Conservation (phyloP, 1,140 invertebrate species). For the Drosophila willistoni region DNA sequence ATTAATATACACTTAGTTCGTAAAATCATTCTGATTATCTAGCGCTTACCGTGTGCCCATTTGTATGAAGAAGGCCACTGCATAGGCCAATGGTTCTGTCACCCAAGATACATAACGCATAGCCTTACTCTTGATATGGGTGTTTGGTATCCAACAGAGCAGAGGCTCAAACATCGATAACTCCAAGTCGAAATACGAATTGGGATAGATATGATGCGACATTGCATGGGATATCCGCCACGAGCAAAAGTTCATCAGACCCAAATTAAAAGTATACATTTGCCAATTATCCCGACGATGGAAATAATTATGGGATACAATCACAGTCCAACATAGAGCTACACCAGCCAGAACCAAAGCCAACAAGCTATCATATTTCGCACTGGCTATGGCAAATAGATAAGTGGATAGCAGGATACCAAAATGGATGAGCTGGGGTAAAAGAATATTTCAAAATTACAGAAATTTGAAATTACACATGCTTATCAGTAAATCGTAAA, state of each 20-base stretch:
- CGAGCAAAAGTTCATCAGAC: slow-evolving; percentile 86
- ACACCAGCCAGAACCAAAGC: slow-evolving; percentile 84
- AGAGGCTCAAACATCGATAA: slow-evolving; percentile 88
- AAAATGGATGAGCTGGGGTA: slow-evolving; percentile 62
- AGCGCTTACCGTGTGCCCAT: slow-evolving; percentile 66
- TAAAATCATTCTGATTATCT: neutral
- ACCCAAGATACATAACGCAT: slow-evolving; percentile 83
- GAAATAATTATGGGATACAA: slow-evolving; percentile 91
- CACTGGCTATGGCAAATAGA: slow-evolving; percentile 84
- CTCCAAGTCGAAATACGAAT: slow-evolving; percentile 91
- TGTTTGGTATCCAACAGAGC: slow-evolving; percentile 87
- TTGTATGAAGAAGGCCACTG: slow-evolving; percentile 81
- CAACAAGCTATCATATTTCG: slow-evolving; percentile 82
- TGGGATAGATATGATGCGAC: slow-evolving; percentile 92
- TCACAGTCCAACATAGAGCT: slow-evolving; percentile 85
- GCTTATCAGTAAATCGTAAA: too few relatives aligned
- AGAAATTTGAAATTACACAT: too few relatives aligned
- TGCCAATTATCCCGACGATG: slow-evolving; percentile 91
- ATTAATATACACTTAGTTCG: neutral
- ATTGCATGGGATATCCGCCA: slow-evolving; percentile 91
- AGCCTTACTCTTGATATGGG: slow-evolving; percentile 83
- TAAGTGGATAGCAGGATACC: slow-evolving; percentile 84
- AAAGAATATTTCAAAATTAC: too few relatives aligned
- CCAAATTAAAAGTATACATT: slow-evolving; percentile 91
- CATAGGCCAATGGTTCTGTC: slow-evolving; percentile 84